phyloP scores from a whole-genome alignment of 2,888 invertebrate genomes.

The Drosophila mulleri region DNA sequence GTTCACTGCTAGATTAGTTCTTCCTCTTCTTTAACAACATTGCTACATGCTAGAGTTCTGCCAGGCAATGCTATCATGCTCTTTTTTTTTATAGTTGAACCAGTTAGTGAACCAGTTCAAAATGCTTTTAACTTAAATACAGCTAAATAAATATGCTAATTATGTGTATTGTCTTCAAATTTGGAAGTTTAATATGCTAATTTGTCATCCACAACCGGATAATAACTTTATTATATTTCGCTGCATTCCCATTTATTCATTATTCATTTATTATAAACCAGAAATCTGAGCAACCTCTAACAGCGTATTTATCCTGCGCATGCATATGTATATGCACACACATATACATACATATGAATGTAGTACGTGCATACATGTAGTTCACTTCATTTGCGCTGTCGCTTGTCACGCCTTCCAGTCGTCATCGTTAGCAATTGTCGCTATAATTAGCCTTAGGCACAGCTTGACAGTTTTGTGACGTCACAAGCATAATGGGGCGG shows the following conservation, averaged over 20 bases:
- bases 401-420: not conserved
- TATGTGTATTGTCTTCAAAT: not conserved
- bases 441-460: conserved; percentile 19
- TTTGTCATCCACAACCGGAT: not conserved
- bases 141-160: not conserved
- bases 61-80: not conserved
- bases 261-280: not conserved
- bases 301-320: not conserved
- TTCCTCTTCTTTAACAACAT: not conserved
- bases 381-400: not conserved
- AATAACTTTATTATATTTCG: not conserved
- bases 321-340: not conserved
- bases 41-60: no score
- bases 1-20: not conserved
- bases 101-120: conserved; percentile 2
- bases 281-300: not conserved
- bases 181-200: conserved; percentile 4
- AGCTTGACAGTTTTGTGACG: conserved; percentile 45
- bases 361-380: not conserved
- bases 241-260: not conserved
- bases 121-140: not conserved
- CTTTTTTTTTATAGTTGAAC: not conserved
- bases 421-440: conserved; percentile 17
- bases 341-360: no score
- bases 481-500: conserved; percentile 18